Evolutionary conservation across 2,888 invertebrate species (phyloP).

Genomic region (Acanthosepion lycidas): DNA sequence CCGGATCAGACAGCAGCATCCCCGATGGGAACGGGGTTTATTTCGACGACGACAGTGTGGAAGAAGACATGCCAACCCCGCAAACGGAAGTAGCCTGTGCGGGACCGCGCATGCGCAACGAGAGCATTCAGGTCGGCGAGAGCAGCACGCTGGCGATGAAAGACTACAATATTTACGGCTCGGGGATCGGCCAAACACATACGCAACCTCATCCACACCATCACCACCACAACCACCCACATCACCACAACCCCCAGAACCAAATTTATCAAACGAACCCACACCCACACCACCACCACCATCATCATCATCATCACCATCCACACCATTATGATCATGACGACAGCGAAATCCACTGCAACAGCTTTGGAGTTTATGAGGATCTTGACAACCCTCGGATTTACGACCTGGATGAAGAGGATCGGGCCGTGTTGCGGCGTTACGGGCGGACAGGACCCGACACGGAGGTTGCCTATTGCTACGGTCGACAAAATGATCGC

Average conservation of each 20-base stretch:
- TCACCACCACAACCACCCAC: not conserved
- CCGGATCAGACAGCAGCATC: constrained; percentile 45
- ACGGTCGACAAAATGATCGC: constrained; percentile 40
- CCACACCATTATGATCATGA: not conserved
- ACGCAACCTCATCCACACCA: constrained; percentile 23
- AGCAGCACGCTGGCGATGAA: constrained; percentile 39
- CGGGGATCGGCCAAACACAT: not conserved
- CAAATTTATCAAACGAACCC: not conserved
- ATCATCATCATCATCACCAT: constrained; percentile 13
- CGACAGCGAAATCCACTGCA: constrained; percentile 36
- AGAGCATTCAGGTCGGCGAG: constrained; percentile 34
- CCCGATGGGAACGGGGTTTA: constrained; percentile 45
- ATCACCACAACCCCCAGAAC: not conserved
- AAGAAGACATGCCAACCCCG: constrained; percentile 10
- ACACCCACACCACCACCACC: not conserved
- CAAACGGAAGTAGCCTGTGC: constrained; percentile 33
- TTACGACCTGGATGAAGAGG: constrained; percentile 16
- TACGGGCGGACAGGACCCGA: constrained; percentile 37
- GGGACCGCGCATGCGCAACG: constrained; percentile 40
- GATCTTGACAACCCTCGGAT: constrained; percentile 41
- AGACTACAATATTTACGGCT: not conserved
- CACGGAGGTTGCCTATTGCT: constrained; percentile 40
- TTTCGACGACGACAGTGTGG: constrained; percentile 38
- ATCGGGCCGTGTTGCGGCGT: not conserved
- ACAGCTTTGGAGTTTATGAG: constrained; percentile 42